Evolutionary conservation across 2,113 vertebrate genomes (phyloP).

Genomic region (Girardinichthys multiradiatus): DNA sequence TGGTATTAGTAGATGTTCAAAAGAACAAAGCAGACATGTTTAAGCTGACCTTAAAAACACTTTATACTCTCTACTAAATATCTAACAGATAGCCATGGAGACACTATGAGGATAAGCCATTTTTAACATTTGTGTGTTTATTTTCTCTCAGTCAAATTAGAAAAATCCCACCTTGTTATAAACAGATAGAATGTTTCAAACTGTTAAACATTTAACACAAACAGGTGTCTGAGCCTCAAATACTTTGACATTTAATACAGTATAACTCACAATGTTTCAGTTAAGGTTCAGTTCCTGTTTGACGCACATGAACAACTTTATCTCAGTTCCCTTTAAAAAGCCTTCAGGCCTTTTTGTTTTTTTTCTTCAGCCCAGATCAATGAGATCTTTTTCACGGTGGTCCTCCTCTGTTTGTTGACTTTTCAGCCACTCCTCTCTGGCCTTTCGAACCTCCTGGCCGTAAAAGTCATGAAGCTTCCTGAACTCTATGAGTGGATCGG

Average conservation of each 20-base stretch:
- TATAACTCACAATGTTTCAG: neutral
- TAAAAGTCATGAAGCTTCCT: slow-evolving; percentile 78
- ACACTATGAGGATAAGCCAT: too few relatives aligned
- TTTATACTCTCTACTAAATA: neutral
- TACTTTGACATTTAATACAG: neutral
- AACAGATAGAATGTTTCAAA: neutral
- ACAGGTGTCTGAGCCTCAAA: slow-evolving; percentile 17
- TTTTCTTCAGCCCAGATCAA: slow-evolving; percentile 60
- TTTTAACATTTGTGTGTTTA: too few relatives aligned
- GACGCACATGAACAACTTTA: neutral
- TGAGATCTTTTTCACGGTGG: slow-evolving; percentile 55
- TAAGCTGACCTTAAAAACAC: neutral
- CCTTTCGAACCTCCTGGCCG: slow-evolving; percentile 78
- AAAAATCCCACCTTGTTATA: neutral
- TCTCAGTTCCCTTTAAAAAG: slow-evolving; percentile 44
- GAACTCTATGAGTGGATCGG: slow-evolving; percentile 73
- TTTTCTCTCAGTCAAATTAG: too few relatives aligned
- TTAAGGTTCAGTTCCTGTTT: neutral
- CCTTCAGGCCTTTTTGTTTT: neutral
- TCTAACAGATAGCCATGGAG: too few relatives aligned
- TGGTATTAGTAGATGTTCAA: too few relatives aligned
- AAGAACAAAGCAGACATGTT: neutral
- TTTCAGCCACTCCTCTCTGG: slow-evolving; percentile 71
- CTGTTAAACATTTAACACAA: slow-evolving; percentile 4
- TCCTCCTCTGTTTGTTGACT: slow-evolving; percentile 40